Evolutionary conservation across 2,888 invertebrate species (phyloP).

Genomic region (Linhomoeus sp.): DNA sequence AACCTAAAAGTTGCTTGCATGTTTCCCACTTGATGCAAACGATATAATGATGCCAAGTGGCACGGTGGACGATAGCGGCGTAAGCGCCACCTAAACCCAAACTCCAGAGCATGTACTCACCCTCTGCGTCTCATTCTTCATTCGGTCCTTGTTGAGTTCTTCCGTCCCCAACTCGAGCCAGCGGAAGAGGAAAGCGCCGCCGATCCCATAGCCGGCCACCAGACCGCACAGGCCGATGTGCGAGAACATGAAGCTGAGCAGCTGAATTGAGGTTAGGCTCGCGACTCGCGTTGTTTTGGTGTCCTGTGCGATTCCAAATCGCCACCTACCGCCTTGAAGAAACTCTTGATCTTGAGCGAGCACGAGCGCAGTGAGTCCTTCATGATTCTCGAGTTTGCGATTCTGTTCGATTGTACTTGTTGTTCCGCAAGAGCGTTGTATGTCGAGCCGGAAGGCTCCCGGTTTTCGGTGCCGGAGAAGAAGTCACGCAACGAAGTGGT

Average conservation of each 20-base stretch:
- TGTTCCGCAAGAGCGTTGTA: too few species aligned
- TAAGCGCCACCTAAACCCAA: neutral
- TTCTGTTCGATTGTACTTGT: too few species aligned
- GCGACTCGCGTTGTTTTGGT: too few species aligned
- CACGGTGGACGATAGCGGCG: too few species aligned
- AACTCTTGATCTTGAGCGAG: constrained; percentile 17
- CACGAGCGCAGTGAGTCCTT: constrained; percentile 21
- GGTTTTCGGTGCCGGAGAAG: too few species aligned
- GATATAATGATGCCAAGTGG: too few species aligned
- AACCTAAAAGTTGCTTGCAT: constrained; percentile 14
- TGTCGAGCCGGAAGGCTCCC: too few species aligned
- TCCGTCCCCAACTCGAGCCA: constrained; percentile 51
- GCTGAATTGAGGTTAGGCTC: constrained; percentile 9
- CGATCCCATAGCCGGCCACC: constrained; percentile 50
- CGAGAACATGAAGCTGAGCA: constrained; percentile 43
- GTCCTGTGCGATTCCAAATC: too few species aligned
- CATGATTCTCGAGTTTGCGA: too few species aligned
- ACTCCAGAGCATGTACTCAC: constrained; percentile 6
- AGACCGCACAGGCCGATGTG: constrained; percentile 48
- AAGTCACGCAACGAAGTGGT: too few species aligned
- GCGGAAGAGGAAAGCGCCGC: constrained; percentile 54
- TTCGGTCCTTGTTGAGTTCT: constrained; percentile 40
- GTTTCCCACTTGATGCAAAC: too few species aligned
- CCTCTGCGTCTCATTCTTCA: constrained; percentile 20
- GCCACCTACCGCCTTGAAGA: constrained; percentile 15